phyloP scores from a whole-genome alignment of 2,113 vertebrate species.

The Prietella phreatophila region DNA sequence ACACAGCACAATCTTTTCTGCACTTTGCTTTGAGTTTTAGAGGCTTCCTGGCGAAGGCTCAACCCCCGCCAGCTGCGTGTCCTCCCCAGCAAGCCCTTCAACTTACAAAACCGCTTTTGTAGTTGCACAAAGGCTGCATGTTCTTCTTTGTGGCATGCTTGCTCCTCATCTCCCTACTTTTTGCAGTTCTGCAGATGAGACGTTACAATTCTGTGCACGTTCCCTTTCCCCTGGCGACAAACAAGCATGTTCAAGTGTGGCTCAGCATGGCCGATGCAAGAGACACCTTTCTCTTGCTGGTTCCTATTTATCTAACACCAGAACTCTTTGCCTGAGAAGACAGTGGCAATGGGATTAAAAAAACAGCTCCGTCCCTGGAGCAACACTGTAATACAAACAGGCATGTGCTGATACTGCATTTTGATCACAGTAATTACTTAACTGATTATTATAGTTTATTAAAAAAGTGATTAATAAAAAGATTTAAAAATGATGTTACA shows the following conservation, averaged over 20 bases:
- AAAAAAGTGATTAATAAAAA: too few relatives aligned
- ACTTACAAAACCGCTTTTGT: slow-evolving; percentile 56
- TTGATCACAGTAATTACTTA: not conserved
- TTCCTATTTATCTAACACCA: slow-evolving; percentile 55
- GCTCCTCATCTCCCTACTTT: slow-evolving; percentile 38
- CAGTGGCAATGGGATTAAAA: slow-evolving; percentile 2
- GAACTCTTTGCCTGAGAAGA: slow-evolving; percentile 23
- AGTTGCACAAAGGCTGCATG: slow-evolving; percentile 54
- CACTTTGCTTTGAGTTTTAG: slow-evolving; percentile 18
- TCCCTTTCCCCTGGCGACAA: slow-evolving; percentile 23
- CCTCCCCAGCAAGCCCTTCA: slow-evolving; percentile 50
- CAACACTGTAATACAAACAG: slow-evolving; percentile 4
- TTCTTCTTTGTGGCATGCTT: slow-evolving; percentile 53
- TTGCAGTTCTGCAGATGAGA: slow-evolving; percentile 25
- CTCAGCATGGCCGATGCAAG: slow-evolving; percentile 35
- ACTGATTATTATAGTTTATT: not conserved
- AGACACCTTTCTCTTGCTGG: slow-evolving; percentile 35
- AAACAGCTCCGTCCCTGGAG: not conserved
- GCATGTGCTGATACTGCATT: not conserved
- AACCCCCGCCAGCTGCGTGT: slow-evolving; percentile 30
- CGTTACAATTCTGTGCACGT: slow-evolving; percentile 55
- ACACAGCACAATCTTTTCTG: slow-evolving; percentile 6
- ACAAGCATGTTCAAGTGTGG: slow-evolving; percentile 43
- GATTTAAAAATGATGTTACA: too few relatives aligned
- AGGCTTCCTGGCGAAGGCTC: slow-evolving; percentile 29